Base-by-base conservation (phyloP, 2,113 vertebrate species). In the Nothobranchius kuhntae region DNA sequence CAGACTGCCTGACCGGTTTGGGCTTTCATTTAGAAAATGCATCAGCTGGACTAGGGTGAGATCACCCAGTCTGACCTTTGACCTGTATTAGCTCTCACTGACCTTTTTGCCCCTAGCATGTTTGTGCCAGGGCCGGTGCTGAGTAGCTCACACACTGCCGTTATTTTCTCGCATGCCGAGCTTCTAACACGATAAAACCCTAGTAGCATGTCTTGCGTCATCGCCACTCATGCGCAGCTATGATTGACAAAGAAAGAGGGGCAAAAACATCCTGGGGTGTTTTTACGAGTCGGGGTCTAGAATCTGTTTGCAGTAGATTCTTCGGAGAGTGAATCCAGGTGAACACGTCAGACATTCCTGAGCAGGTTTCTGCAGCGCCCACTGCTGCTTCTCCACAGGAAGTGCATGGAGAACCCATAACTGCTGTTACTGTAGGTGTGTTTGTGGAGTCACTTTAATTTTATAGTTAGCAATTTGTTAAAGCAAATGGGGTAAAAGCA, bases 31-130 rank as follows among this genome's bases (percentile, higher is more conserved):
- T 48, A 40, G 47, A 68, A 50, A 17, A 42, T 58, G 8, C 61
- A 47, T 64, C 54, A 76, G 63, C 30, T 35, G 24, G 67, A 73
- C 17, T 50, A 50, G 46, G 6, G 24, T 60, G 59, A 8, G 24
- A 70, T 71, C 55, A 45, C 50, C 67, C 45, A 14, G 13, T 64
- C 54, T 78, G 73, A 87, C 77, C 78, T 81, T 75, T 87, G 61
- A 66, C 73, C 68, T 45, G 21, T 55, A 61, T 76, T 15, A 51
- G 38, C 67, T 57, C 40, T 62, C 46, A 4, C 38, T 68, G 67
- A 80, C 69, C 61, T 60, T 55, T 53, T 24, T 47, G 67, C 80
- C 13, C 54, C 46, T 84, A 40, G 71, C 74, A 76, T 7, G 61
- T 66, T 53, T 65, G 72, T 84, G 79, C 80, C 52, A 76, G 30